phyloP scores from a whole-genome alignment of 2,797 vertebrate genomes.

The Schizopygopsis pylzovi region DNA sequence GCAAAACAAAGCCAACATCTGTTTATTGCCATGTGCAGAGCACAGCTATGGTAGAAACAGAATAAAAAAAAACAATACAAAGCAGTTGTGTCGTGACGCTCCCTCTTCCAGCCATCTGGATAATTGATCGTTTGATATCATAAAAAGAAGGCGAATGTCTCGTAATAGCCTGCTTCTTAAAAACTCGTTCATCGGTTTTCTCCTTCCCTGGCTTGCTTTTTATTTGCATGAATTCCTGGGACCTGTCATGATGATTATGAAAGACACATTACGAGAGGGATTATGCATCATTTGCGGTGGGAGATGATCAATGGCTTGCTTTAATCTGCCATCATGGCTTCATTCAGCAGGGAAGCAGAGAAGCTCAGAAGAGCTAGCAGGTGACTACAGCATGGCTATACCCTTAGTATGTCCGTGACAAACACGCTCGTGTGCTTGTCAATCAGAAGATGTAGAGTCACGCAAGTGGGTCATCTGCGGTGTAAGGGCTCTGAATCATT shows the following conservation, averaged over 20 bases:
- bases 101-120: slow-evolving; percentile 75
- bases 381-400: background rate
- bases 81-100: slow-evolving; percentile 54
- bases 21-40: slow-evolving; percentile 70
- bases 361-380: slow-evolving; percentile 12
- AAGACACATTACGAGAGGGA: slow-evolving; percentile 70
- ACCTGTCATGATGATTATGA: slow-evolving; percentile 74
- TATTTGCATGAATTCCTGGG: slow-evolving; percentile 64
- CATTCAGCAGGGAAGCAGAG: slow-evolving; percentile 43
- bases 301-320: slow-evolving; percentile 73
- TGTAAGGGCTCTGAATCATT: slow-evolving; percentile 46
- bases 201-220: slow-evolving; percentile 66
- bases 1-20: slow-evolving; percentile 72
- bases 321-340: slow-evolving; percentile 62
- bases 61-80: slow-evolving; percentile 49
- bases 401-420: slow-evolving; percentile 55
- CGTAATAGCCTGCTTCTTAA: slow-evolving; percentile 76
- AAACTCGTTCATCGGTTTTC: slow-evolving; percentile 67
- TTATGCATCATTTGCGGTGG: slow-evolving; percentile 69
- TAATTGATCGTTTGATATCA: slow-evolving; percentile 77
- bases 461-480: slow-evolving; percentile 49
- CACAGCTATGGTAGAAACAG: slow-evolving; percentile 51
- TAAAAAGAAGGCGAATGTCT: slow-evolving; percentile 74
- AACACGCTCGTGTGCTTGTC: slow-evolving; percentile 46
- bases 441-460: slow-evolving; percentile 49